Percentiles rank a stretch among this genome's conserved stretches.
Conservation (phyloP, 2,888 invertebrate species). For the Onthophagus sagittarius region DNA sequence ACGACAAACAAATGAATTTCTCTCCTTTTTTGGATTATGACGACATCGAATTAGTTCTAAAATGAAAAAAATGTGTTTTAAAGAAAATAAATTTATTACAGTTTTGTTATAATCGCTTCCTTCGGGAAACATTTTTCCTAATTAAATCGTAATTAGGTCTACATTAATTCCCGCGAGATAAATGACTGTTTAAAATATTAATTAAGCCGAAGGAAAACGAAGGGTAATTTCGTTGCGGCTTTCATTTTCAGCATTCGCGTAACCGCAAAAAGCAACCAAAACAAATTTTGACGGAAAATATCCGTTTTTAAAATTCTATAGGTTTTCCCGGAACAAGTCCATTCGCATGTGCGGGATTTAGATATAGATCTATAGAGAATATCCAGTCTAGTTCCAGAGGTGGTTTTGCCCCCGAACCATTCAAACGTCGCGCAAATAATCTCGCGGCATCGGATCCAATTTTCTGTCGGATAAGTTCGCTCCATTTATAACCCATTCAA, state of each 20-base stretch:
- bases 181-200: neutral
- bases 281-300: neutral
- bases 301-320: neutral
- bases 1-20: neutral
- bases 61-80: too few relatives aligned
- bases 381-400: neutral
- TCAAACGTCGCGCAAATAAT: constrained; percentile 33
- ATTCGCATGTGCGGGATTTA: neutral
- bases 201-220: neutral
- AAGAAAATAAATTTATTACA: neutral
- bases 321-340: neutral
- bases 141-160: neutral
- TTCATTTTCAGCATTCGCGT: neutral
- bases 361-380: neutral
- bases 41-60: too few relatives aligned
- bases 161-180: neutral
- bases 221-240: neutral
- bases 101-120: neutral
- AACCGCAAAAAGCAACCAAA: neutral
- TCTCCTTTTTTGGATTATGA: neutral
- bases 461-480: constrained; percentile 44
- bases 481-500: constrained; percentile 42
- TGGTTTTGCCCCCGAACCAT: neutral
- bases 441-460: constrained; percentile 41
- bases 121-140: neutral